Conservation (phyloP, 1,140 invertebrate genomes). For the Megalopta genalis region DNA sequence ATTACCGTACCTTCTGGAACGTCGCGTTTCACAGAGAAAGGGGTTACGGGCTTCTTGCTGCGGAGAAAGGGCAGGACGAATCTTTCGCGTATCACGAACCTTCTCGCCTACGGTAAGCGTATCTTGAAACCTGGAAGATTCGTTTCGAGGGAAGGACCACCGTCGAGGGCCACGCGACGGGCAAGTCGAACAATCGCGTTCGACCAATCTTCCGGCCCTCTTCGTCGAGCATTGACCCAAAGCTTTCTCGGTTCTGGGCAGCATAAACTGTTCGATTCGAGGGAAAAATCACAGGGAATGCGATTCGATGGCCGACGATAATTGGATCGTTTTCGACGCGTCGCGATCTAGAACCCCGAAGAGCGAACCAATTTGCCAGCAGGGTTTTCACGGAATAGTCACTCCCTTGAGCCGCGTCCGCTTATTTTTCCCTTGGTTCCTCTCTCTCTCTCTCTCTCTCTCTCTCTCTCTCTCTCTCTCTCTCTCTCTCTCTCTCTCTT, state of each 20-base stretch:
- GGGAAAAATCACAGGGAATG: background rate
- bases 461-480: no score
- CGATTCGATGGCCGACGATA: background rate
- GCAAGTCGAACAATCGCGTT: background rate
- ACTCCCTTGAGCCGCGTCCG: background rate
- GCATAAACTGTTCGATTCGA: background rate
- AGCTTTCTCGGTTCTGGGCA: background rate
- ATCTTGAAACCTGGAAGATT: background rate
- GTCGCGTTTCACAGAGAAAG: background rate
- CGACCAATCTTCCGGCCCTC: background rate
- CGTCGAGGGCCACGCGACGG: background rate
- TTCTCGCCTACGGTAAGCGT: no score
- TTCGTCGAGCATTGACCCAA: background rate
- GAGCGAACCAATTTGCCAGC: slow-evolving; percentile 17
- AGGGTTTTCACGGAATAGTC: slow-evolving; percentile 11
- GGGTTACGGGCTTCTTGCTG: no score
- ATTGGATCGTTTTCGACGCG: background rate
- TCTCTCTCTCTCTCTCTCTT: no score
- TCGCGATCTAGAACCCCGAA: background rate
- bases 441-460: no score
- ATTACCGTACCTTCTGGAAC: background rate
- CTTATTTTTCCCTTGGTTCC: background rate
- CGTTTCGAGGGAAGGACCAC: background rate
- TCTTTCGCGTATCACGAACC: no score
- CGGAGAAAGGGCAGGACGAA: background rate